Percentiles rank a stretch among this genome's conserved stretches.
These are phyloP conservation scores for Malacoctenus gilli DNA, from an alignment of 2,797 vertebrate species.

Conservation along the genomic window DNA sequence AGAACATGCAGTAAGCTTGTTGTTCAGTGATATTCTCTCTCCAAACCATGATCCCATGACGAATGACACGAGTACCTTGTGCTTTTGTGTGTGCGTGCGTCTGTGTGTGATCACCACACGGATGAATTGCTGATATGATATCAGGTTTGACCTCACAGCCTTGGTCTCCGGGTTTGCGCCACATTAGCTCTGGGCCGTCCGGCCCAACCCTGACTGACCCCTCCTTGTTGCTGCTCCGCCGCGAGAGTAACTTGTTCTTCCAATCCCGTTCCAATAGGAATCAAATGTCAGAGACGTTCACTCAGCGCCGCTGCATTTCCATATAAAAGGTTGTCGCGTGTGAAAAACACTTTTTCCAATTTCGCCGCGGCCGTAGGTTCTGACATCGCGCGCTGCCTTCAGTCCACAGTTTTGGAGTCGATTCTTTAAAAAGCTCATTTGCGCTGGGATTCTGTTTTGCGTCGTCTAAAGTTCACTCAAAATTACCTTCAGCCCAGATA, in stretches of 20 bases:
- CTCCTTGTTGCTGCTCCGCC: no score
- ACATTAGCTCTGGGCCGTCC: no score
- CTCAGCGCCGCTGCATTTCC: constrained; percentile 1
- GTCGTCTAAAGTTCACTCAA: constrained; percentile 26
- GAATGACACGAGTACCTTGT: no score
- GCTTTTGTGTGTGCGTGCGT: no score
- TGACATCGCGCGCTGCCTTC: not conserved
- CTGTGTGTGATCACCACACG: no score
- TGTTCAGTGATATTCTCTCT: no score
- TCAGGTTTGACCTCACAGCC: no score
- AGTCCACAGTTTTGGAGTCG: constrained; percentile 23
- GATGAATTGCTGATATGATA: no score
- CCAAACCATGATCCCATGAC: no score
- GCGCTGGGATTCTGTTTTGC: constrained; percentile 9
- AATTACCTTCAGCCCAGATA: constrained; percentile 17
- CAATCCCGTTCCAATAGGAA: constrained; percentile 12
- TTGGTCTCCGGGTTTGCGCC: no score
- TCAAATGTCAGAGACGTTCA: constrained; percentile 23
- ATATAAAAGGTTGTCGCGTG: constrained; percentile 14
- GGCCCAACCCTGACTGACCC: no score
- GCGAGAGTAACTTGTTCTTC: not conserved
- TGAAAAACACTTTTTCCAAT: not conserved
- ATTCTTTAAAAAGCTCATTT: constrained; percentile 21
- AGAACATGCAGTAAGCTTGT: no score
- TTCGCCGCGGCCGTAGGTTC: not conserved